Conservation (phyloP, 2,888 invertebrate genomes). For the Antheraea yamamai region DNA sequence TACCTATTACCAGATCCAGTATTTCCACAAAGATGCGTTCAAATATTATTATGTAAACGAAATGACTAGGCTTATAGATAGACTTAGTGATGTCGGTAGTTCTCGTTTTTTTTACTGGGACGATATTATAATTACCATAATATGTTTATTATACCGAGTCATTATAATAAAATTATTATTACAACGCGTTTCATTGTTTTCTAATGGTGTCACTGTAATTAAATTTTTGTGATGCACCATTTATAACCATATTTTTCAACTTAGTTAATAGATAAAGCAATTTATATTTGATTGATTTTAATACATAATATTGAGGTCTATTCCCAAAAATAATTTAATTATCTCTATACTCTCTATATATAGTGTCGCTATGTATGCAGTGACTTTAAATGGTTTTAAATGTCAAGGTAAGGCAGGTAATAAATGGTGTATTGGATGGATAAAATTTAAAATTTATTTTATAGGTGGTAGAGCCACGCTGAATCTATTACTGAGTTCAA, state of each 20-base stretch:
- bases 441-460: too few relatives aligned
- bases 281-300: neutral
- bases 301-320: neutral
- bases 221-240: neutral
- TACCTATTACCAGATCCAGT: neutral
- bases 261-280: neutral
- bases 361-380: neutral
- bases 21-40: neutral
- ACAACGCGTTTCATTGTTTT: neutral
- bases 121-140: neutral
- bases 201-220: neutral
- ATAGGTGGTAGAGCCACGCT: too few relatives aligned
- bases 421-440: neutral
- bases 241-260: neutral
- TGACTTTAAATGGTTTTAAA: neutral
- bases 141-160: neutral
- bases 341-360: neutral
- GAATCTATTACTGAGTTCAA: too few relatives aligned
- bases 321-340: neutral
- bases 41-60: neutral
- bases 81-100: neutral
- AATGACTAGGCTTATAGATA: neutral
- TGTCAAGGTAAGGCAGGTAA: neutral
- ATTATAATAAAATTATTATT: neutral
- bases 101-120: neutral